phyloP scores from a whole-genome alignment of 2,113 vertebrate genomes.

The Microcebus ravelobensis region DNA sequence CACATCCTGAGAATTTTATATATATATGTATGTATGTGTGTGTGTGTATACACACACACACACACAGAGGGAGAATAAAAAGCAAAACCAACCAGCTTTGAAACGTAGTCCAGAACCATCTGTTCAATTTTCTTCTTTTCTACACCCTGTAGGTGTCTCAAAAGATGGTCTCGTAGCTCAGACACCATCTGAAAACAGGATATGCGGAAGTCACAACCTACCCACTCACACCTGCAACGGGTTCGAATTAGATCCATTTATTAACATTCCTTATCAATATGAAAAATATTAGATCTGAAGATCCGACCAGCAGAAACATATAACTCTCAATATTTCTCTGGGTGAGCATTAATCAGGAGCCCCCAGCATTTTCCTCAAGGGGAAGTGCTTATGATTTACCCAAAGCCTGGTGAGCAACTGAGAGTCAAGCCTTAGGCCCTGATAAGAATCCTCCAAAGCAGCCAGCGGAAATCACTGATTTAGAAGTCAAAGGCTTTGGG shows the following conservation, averaged over 20 bases:
- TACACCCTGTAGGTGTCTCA: slow-evolving; percentile 90
- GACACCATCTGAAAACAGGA: slow-evolving; percentile 89
- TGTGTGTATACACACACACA: too few species aligned
- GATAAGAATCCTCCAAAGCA: background rate
- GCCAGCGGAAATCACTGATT: background rate
- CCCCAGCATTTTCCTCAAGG: background rate
- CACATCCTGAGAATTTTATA: background rate
- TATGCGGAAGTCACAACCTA: background rate
- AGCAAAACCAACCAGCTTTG: slow-evolving; percentile 88
- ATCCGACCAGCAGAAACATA: background rate
- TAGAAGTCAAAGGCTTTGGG: background rate
- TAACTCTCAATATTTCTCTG: background rate
- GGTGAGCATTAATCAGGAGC: background rate
- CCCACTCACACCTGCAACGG: background rate
- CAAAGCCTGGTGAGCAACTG: background rate
- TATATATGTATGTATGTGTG: too few species aligned
- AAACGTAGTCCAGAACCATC: slow-evolving; percentile 92
- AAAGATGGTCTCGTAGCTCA: slow-evolving; percentile 94
- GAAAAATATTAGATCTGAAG: background rate
- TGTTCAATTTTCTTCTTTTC: slow-evolving; percentile 94
- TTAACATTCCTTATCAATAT: background rate
- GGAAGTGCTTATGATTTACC: background rate
- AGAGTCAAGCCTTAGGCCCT: background rate
- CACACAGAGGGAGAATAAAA: background rate
- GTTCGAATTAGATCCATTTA: background rate